Conservation (phyloP, 2,113 vertebrate species). For the Myocastor coypus region DNA sequence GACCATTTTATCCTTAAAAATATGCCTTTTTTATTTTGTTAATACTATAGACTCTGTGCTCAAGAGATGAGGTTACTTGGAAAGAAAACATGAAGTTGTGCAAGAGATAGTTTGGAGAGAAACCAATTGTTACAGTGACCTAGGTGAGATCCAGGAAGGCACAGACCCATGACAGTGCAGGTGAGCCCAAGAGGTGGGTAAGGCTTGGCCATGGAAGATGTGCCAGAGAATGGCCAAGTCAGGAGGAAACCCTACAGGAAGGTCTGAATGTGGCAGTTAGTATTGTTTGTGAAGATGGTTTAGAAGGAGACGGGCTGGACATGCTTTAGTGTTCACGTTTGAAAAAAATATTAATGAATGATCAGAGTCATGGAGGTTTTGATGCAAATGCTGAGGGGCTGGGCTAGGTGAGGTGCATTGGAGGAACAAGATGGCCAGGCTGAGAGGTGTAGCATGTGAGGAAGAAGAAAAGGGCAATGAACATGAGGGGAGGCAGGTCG, state of each 20-base stretch:
- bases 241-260: not conserved
- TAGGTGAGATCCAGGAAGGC: not conserved
- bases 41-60: not conserved
- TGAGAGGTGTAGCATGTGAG: not conserved
- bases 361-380: not conserved
- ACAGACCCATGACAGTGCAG: not conserved
- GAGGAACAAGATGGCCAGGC: not conserved
- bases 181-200: not conserved
- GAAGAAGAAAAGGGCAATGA: not conserved
- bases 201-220: not conserved
- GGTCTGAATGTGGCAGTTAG: not conserved
- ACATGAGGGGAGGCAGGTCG: no score
- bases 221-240: not conserved
- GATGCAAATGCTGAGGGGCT: not conserved
- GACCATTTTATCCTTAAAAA: not conserved
- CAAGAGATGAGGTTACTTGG: conserved; percentile 35
- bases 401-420: rapidly evolving
- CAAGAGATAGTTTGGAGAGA: not conserved
- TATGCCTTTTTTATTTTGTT: not conserved
- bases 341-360: not conserved
- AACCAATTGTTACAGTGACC: not conserved
- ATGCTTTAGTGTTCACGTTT: not conserved
- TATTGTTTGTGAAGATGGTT: not conserved
- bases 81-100: conserved; percentile 4
- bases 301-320: not conserved